Conservation (phyloP, 2,888 invertebrate genomes). For the Synergus gifuensis region DNA sequence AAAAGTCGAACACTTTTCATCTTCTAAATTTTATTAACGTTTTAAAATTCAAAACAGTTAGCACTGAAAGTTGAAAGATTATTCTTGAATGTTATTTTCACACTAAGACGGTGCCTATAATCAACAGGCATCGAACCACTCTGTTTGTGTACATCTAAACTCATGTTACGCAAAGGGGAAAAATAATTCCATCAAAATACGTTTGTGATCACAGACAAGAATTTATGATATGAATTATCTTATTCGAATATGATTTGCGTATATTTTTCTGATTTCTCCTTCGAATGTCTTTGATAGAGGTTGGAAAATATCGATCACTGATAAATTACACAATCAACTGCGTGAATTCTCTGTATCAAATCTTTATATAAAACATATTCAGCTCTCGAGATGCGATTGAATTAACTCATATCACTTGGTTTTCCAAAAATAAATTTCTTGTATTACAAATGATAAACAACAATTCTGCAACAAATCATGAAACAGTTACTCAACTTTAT, state of each 20-base stretch:
- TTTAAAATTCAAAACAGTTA: too few relatives aligned
- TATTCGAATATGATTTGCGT: neutral
- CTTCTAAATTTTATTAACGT: neutral
- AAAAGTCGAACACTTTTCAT: constrained; percentile 7
- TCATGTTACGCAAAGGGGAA: constrained; percentile 9
- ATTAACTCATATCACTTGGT: neutral
- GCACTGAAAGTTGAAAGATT: neutral
- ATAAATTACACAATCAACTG: constrained; percentile 15
- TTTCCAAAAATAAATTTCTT: neutral
- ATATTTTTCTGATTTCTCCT: neutral
- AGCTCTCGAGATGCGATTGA: neutral
- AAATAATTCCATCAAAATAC: neutral
- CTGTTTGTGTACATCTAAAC: constrained; percentile 25
- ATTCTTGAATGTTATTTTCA: constrained; percentile 17
- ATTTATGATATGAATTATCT: neutral
- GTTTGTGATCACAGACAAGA: neutral
- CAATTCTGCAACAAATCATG: neutral
- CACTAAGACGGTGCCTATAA: neutral
- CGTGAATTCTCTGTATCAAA: neutral
- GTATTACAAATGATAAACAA: neutral
- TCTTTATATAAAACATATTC: neutral
- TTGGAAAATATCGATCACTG: constrained; percentile 14
- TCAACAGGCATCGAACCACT: constrained; percentile 25
- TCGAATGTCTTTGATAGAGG: neutral
- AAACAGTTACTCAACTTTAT: neutral